Conservation (phyloP, 2,113 vertebrate species). For the Pantherophis guttatus region DNA sequence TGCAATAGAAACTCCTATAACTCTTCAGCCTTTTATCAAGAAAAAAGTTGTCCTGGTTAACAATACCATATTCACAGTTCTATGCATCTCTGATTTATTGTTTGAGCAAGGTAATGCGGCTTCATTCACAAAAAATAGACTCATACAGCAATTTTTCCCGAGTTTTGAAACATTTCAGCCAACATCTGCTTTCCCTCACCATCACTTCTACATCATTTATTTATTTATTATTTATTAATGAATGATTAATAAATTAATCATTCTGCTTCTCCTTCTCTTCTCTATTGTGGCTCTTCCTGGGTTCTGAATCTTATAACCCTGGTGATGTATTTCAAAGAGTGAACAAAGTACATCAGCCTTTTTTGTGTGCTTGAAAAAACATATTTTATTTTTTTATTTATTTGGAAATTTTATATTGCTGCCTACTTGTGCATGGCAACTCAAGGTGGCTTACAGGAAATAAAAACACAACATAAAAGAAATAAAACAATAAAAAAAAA, state of each 20-base stretch:
- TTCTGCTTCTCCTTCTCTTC: conserved; percentile 9
- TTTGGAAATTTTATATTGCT: no score
- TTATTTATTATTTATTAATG: no score
- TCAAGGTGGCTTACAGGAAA: no score
- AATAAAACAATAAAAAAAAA: no score
- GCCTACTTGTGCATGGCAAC: no score
- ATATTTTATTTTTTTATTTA: background rate
- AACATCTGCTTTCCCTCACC: background rate
- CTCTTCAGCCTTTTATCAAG: background rate
- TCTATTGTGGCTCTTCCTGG: background rate
- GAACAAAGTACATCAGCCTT: conserved; percentile 22
- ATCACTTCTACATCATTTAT: background rate
- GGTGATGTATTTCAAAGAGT: conserved; percentile 41
- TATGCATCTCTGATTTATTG: background rate
- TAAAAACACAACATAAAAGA: no score
- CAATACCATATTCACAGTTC: background rate
- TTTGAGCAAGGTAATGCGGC: background rate
- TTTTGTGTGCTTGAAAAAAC: conserved; percentile 7
- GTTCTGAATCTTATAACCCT: conserved; percentile 38
- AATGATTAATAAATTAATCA: background rate
- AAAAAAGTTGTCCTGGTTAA: background rate
- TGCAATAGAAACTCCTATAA: background rate
- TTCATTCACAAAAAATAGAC: conserved; percentile 15
- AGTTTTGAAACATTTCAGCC: background rate
- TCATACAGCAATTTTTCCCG: background rate